Percentiles rank a stretch among this genome's conserved stretches.
These are phyloP conservation scores for Amphiprion ocellaris DNA, from an alignment of 2,113 vertebrate genomes.

Conservation along the genomic window DNA sequence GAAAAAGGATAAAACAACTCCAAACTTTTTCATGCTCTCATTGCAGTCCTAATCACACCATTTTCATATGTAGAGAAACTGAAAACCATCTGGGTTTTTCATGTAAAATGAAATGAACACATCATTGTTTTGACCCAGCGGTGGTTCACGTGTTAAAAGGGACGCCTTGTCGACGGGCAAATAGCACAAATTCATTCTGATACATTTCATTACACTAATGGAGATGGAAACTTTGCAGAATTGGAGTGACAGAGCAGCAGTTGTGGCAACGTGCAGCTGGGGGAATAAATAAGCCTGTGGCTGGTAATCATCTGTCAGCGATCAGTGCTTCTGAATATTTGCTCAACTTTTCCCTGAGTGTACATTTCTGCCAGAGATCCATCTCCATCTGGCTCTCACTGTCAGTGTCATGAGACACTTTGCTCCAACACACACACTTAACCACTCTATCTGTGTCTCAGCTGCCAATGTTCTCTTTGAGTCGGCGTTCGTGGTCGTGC, in stretches of 20 bases:
- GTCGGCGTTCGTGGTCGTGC: constrained; percentile 9
- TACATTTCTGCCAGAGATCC: constrained; percentile 54
- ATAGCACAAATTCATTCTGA: constrained; percentile 3
- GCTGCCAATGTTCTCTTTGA: constrained; percentile 39
- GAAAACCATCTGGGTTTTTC: not conserved
- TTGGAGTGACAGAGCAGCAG: constrained; percentile 46
- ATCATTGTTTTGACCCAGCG: not conserved
- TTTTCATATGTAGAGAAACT: not conserved
- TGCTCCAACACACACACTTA: constrained; percentile 42
- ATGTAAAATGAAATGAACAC: not conserved
- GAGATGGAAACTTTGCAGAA: constrained; percentile 60
- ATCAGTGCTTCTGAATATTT: constrained; percentile 71
- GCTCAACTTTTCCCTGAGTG: constrained; percentile 56
- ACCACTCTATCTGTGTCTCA: constrained; percentile 30
- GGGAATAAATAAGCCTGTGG: constrained; percentile 51
- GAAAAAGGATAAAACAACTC: too few relatives aligned
- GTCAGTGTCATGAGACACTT: constrained; percentile 61
- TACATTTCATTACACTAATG: constrained; percentile 33
- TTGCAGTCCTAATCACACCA: not conserved
- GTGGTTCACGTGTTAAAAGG: constrained; percentile 10
- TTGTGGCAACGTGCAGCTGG: constrained; percentile 63
- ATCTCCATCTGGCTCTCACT: constrained; percentile 65
- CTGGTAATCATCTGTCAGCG: constrained; percentile 69
- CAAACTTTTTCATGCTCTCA: too few relatives aligned
- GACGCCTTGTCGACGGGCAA: constrained; percentile 2